Conservation (phyloP, 2,113 vertebrate genomes). For the Mobula birostris region DNA sequence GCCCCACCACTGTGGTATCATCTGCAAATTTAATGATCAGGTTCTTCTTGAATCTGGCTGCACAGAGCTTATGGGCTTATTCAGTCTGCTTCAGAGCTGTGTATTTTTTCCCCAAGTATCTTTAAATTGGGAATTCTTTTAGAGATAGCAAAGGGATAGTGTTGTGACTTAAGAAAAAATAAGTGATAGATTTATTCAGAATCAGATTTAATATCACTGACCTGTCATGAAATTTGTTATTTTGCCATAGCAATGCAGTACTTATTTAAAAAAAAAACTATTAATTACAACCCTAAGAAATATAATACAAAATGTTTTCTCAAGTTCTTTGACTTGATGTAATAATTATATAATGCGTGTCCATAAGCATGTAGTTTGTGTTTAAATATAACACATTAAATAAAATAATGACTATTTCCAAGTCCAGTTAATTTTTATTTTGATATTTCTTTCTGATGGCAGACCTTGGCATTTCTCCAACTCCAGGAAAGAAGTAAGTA, state of each 20-base stretch:
- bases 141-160: not conserved
- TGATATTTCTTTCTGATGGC: conserved; percentile 45
- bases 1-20: too few relatives aligned
- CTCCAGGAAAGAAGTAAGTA: conserved; percentile 87
- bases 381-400: not conserved
- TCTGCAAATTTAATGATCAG: too few relatives aligned
- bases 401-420: not conserved
- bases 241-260: too few relatives aligned
- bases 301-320: too few relatives aligned
- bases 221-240: too few relatives aligned
- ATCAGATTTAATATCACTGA: too few relatives aligned
- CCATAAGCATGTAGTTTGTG: not conserved
- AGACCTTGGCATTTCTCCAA: conserved; percentile 88
- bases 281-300: too few relatives aligned
- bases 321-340: not conserved
- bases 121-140: not conserved
- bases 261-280: too few relatives aligned
- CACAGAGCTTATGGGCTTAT: too few relatives aligned
- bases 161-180: not conserved
- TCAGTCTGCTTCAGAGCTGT: too few relatives aligned
- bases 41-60: too few relatives aligned
- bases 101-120: not conserved
- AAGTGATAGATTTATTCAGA: not conserved
- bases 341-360: not conserved
- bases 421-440: conserved; percentile 39